Percentiles rank a stretch among this genome's conserved stretches.
Conservation (phyloP, 2,113 vertebrate species). For the Notechis scutatus region DNA sequence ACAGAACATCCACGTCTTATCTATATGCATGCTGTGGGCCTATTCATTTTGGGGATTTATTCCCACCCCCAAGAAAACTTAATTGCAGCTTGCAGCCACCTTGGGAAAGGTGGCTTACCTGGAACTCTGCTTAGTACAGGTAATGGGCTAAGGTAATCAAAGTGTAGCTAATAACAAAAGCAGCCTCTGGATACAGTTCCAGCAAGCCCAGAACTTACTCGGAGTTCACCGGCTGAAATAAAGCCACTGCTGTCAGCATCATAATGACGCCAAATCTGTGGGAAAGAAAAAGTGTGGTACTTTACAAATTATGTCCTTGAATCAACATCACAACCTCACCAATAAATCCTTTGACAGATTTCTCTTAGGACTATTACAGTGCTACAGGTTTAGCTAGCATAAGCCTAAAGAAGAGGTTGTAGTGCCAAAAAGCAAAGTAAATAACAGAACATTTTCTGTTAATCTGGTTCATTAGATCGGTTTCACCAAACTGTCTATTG, state of each 20-base stretch:
- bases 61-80: background rate
- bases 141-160: background rate
- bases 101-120: background rate
- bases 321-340: background rate
- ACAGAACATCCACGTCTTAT: background rate
- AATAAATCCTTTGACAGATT: background rate
- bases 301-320: slow-evolving; percentile 1
- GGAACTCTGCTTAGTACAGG: background rate
- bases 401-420: background rate
- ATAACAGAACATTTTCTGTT: background rate
- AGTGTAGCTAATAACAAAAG: background rate
- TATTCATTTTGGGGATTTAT: background rate
- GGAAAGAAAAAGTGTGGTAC: background rate
- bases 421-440: background rate
- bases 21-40: background rate
- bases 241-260: slow-evolving; percentile 93
- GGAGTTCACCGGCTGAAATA: slow-evolving; percentile 87
- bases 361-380: background rate
- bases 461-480: background rate
- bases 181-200: slow-evolving; percentile 12
- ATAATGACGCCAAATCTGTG: slow-evolving; percentile 95
- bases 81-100: background rate
- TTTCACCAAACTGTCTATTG: background rate
- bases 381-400: background rate
- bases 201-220: slow-evolving; percentile 67